Base-by-base conservation (phyloP, 2,797 vertebrate genomes). In the Coilia nasus region DNA sequence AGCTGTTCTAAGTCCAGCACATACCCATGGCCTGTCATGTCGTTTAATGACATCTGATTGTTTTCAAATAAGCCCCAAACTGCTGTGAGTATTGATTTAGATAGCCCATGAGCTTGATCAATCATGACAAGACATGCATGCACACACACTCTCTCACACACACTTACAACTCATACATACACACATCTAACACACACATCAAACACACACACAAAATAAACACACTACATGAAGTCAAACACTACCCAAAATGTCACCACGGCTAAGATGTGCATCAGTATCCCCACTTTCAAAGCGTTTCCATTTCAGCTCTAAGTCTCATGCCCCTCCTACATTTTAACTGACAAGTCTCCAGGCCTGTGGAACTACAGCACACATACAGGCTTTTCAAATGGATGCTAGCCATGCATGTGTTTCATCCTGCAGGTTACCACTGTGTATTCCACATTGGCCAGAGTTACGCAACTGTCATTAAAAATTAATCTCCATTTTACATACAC, bases 91-190 rank as follows among this genome's bases (percentile, higher is more conserved):
- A 71, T 59, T 59, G 57, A 6, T 59, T 59, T 59, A 21, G 21
- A 59, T 21, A n/a, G n/a, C n/a, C n/a, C n/a, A 59, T 71, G 28
- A 71, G 28, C 28, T 17, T 31, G 64, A 71, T 31, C 9, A 11
- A 35, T 35, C 64, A 71, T 71, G 64, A 23, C 11, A 15, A 31
- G 64, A 31, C 15, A 35, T 54, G 50, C 50, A 62, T 9, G 23
- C 25, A 71, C 11, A 71, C 64, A 78, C 71, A 78, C 71, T 17
- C 31, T 35, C 59, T n/a, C 67, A 75, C 67, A 75, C 67, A 75
- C 67, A 71, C 64, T 28, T 25, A 71, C 64, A 71, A 67, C 23
- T 28, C 64, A 67, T 23, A 12, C 64, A 14, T 23, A 31, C 9
- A 28, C 64, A 31, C 9, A 47, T 10, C 3, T 10, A 47, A 47